Percentiles rank a stretch among this genome's conserved stretches.
These are phyloP conservation scores for Onychorhynchus coronatus DNA, from an alignment of 2,113 vertebrate species.

Conservation along the genomic window DNA sequence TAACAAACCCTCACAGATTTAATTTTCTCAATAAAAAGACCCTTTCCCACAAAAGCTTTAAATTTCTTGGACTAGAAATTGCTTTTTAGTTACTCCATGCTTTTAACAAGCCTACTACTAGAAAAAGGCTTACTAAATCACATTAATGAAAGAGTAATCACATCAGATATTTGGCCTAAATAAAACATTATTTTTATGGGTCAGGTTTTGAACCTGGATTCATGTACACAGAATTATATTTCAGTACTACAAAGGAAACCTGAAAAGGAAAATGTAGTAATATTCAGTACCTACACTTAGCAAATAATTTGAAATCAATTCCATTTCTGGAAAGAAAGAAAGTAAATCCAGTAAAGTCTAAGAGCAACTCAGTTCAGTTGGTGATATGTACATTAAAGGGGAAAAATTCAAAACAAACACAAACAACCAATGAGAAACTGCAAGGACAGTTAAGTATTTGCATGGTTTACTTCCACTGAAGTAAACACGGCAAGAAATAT, in stretches of 20 bases:
- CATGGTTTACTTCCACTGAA: neutral
- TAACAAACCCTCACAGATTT: neutral
- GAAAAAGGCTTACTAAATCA: neutral
- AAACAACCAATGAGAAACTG: neutral
- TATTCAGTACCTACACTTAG: neutral
- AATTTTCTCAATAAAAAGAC: neutral
- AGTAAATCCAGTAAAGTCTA: neutral
- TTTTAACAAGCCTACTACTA: neutral
- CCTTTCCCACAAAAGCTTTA: neutral
- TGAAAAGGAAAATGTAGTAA: neutral
- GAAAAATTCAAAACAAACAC: neutral
- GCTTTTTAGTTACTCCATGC: neutral
- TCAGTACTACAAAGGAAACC: neutral
- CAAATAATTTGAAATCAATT: neutral
- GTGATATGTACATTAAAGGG: neutral
- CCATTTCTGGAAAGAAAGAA: neutral
- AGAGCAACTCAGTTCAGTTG: neutral
- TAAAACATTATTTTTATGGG: neutral
- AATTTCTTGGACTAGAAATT: neutral
- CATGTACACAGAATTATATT: neutral
- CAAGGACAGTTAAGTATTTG: neutral
- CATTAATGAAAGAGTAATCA: neutral
- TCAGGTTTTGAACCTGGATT: neutral
- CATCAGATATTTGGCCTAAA: neutral
- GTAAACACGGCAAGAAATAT: neutral